Conservation (phyloP, 2,888 invertebrate species). For the Capitulum mitella region DNA sequence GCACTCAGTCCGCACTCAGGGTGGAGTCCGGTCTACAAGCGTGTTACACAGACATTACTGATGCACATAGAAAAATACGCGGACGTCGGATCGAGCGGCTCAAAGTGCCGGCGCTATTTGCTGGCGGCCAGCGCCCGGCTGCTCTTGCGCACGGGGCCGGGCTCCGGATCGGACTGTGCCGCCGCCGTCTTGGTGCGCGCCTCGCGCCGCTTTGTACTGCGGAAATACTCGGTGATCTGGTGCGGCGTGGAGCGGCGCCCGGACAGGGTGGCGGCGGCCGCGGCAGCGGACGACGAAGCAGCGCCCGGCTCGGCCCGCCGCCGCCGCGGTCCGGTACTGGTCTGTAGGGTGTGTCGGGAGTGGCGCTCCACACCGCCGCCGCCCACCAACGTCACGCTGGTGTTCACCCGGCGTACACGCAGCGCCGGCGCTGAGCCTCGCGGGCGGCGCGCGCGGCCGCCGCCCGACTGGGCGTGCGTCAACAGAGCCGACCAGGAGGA, state of each 20-base stretch:
- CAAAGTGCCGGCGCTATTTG: neutral
- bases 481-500: constrained; percentile 10
- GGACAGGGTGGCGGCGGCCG: neutral
- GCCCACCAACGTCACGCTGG: constrained; percentile 1
- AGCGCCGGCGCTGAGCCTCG: neutral
- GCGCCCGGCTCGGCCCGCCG: neutral
- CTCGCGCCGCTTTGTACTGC: constrained; percentile 18
- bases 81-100: too few relatives aligned
- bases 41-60: too few relatives aligned
- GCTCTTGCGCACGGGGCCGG: neutral
- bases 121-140: neutral
- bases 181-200: neutral
- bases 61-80: neutral
- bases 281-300: too few relatives aligned
- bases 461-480: neutral
- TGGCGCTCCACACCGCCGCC: neutral
- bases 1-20: too few relatives aligned
- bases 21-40: too few relatives aligned
- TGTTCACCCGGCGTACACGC: neutral
- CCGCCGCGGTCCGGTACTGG: neutral
- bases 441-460: neutral
- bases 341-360: neutral
- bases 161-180: neutral
- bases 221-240: constrained; percentile 17
- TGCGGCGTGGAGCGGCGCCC: constrained; percentile 3